Evolutionary conservation across 2,797 vertebrate genomes (phyloP).

Genomic region (Pseudocheirus occidentalis): DNA sequence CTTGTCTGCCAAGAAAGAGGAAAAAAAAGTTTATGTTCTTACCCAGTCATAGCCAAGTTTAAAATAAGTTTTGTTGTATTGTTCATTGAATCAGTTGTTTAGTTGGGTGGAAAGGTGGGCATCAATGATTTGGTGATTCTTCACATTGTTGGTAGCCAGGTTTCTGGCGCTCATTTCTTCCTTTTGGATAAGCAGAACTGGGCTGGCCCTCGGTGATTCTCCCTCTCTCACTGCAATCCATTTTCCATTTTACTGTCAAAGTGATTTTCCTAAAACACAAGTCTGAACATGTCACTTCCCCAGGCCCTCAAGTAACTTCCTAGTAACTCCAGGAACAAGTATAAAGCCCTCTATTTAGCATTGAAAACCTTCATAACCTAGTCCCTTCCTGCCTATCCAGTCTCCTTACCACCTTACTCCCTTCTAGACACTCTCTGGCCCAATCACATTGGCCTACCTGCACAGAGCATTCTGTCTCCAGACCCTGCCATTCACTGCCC

Average conservation of each 20-base stretch:
- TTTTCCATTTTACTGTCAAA: not conserved
- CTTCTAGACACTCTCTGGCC: not conserved
- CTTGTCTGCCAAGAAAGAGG: not conserved
- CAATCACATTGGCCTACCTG: not conserved
- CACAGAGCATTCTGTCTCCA: not conserved
- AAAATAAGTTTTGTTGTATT: not conserved
- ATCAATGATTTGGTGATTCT: not conserved
- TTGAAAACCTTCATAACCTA: too few relatives aligned
- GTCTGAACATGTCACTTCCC: not conserved
- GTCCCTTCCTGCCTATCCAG: not conserved
- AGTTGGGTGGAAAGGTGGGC: not conserved
- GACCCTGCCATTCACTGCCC: not conserved
- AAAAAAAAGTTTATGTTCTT: not conserved
- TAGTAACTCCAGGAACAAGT: not conserved
- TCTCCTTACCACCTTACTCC: not conserved
- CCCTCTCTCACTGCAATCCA: not conserved
- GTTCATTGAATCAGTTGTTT: not conserved
- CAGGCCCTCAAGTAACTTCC: not conserved
- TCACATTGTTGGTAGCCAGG: not conserved
- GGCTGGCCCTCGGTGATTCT: not conserved
- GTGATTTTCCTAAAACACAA: not conserved
- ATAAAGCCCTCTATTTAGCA: not conserved
- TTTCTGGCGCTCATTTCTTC: not conserved
- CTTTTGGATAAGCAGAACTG: not conserved
- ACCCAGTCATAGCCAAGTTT: not conserved